Base-by-base conservation (phyloP, 2,888 invertebrate species). In the Corbicula japonica region DNA sequence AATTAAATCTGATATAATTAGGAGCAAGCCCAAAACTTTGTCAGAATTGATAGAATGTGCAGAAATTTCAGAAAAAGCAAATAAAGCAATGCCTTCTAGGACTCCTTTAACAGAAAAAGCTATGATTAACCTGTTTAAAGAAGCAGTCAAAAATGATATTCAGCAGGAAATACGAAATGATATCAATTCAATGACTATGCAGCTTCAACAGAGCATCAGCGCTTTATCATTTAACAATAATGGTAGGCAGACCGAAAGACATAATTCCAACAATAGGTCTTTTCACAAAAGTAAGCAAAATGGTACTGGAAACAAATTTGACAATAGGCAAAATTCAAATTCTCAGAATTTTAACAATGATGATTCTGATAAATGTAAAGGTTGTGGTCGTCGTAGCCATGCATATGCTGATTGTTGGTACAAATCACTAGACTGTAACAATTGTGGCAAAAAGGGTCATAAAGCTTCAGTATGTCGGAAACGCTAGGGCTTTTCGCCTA, bases 1-100 rank as follows among this genome's bases (percentile, higher is more conserved):
- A 30, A 75, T 75, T n/a, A 68, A 62, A 44, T 52, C 74, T 30
- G 63, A 76, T 54, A 12, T 77, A 6, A 63, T 44, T 26, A 35
- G 63, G 15, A 60, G 52, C 21, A 48, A 63, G 12, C 70, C 65
- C 23, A 41, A 26, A 18, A 71, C 12, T 41, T 48, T 76, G 21
- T 58, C 56, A 1, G 48, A 65, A 30, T 48, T 76, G 18, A 63
- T 71, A 21, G 38, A 60, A 44, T 44, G 18, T n/a, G 65, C 73
- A 2, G 65, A 73, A 44, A 21, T 54, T 26, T 56, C 65, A 30
- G 73, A 73, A 46, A 65, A 58, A 58, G 71, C 71, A 30, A 54
- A 54, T 65, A 26, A 34, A 0, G n/a, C 58, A 8, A 1, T 46
- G 26, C 73, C 63, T 1, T 65, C 73, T 12, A 26, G 28, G 58